A percentile compares a stretch with the other conserved stretches of the same genome.
phyloP scores from a whole-genome alignment of 2,113 vertebrate genomes.

The Corythaeola cristata region DNA sequence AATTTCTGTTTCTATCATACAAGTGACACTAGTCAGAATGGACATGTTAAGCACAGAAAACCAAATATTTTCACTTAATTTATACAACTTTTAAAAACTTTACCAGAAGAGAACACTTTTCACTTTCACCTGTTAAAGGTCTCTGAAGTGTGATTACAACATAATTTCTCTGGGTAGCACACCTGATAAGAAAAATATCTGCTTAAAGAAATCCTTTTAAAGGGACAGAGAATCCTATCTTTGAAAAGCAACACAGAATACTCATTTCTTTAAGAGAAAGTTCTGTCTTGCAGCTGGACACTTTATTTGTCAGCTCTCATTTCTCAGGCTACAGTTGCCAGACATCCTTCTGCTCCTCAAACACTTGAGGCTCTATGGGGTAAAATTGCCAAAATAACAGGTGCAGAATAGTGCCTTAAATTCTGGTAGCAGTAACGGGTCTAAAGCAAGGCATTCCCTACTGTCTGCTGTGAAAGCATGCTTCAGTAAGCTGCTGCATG shows the following conservation, averaged over 20 bases:
- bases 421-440: background rate
- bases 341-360: background rate
- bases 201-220: background rate
- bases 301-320: background rate
- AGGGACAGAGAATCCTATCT: background rate
- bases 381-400: background rate
- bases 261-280: background rate
- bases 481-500: background rate
- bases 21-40: background rate
- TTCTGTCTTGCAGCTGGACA: background rate
- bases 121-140: background rate
- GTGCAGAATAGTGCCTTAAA: background rate
- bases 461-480: background rate
- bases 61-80: background rate
- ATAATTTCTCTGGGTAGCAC: background rate
- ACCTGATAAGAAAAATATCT: background rate
- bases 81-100: background rate
- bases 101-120: background rate
- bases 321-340: background rate
- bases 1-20: background rate
- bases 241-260: background rate
- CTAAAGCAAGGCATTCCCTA: background rate
- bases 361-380: background rate
- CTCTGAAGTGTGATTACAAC: background rate
- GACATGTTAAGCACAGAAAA: background rate